phyloP scores from a whole-genome alignment of 2,888 invertebrate genomes.

The Oxycera nigricornis region DNA sequence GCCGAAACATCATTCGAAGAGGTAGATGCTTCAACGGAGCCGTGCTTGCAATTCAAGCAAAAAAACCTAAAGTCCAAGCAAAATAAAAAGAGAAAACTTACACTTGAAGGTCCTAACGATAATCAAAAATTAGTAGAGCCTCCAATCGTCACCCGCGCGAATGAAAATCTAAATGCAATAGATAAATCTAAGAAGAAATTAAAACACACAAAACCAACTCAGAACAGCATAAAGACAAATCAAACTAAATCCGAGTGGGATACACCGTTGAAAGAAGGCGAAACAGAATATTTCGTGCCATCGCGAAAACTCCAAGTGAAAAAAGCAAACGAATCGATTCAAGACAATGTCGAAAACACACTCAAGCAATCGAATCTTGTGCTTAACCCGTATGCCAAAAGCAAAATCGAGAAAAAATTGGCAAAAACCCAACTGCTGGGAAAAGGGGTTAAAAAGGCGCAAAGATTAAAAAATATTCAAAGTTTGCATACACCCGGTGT shows the following conservation, averaged over 20 bases:
- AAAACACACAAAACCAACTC: not conserved
- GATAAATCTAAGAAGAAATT: not conserved
- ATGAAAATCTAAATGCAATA: not conserved
- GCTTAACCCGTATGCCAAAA: constrained; percentile 51
- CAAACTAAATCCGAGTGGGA: constrained; percentile 59
- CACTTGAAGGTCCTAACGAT: too few relatives aligned
- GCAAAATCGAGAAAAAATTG: constrained; percentile 39
- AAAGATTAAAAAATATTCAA: constrained; percentile 39
- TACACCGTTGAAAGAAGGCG: constrained; percentile 61
- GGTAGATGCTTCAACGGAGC: not conserved
- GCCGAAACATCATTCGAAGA: constrained; percentile 20
- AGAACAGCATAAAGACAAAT: not conserved
- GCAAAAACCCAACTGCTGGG: constrained; percentile 43
- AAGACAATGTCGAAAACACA: constrained; percentile 44
- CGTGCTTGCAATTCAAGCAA: not conserved
- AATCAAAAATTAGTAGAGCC: too few relatives aligned
- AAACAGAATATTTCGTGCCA: constrained; percentile 58
- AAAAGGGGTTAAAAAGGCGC: constrained; percentile 46
- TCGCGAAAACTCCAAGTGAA: constrained; percentile 56
- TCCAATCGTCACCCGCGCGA: too few relatives aligned
- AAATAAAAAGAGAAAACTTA: not conserved
- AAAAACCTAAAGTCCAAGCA: not conserved
- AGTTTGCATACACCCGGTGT: constrained; percentile 23
- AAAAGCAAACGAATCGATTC: constrained; percentile 54
- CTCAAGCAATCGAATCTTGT: constrained; percentile 49